phyloP scores from a whole-genome alignment of 2,113 vertebrate species.

The Indri indri region DNA sequence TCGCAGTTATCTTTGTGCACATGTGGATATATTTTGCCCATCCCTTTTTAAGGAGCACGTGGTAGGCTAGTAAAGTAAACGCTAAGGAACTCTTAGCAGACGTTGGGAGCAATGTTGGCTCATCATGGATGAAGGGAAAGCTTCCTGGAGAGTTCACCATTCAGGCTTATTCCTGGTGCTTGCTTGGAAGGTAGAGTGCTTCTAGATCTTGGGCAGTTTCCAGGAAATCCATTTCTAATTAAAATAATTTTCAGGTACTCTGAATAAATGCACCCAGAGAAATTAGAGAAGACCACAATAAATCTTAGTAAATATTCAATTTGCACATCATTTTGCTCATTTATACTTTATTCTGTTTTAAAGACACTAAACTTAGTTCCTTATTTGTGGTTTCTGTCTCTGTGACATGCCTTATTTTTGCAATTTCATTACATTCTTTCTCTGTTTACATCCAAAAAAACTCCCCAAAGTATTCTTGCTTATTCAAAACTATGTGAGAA shows the following conservation, averaged over 20 bases:
- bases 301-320: neutral
- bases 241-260: neutral
- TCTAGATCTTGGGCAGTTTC: neutral
- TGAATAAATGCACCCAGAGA: neutral
- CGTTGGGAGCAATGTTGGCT: neutral
- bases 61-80: neutral
- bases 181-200: neutral
- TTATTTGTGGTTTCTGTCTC: neutral
- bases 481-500: neutral
- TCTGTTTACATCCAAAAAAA: neutral
- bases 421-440: neutral
- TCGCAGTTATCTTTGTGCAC: neutral
- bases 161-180: neutral
- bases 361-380: neutral
- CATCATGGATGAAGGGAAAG: neutral
- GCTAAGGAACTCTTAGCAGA: neutral
- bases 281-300: neutral
- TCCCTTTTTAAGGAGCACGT: neutral
- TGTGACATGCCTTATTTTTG: neutral
- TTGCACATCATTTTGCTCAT: neutral
- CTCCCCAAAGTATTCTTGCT: neutral
- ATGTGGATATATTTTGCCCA: neutral
- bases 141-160: neutral
- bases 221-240: constrained; percentile 39
- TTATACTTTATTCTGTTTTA: neutral